These are phyloP conservation scores for Macrotis lagotis DNA, from an alignment of 2,113 vertebrate species.

Conservation along the genomic window DNA sequence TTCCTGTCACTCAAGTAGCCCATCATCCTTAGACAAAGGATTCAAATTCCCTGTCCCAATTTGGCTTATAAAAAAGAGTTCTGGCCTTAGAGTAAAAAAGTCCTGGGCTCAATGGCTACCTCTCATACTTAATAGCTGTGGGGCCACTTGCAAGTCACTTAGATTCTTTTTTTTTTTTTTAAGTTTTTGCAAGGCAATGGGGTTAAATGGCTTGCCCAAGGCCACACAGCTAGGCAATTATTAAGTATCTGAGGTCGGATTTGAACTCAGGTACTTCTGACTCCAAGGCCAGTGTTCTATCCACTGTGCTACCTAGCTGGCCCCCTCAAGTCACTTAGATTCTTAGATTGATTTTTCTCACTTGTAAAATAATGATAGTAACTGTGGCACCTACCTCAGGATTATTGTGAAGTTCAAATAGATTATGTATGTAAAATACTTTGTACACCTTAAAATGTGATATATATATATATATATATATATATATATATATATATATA, in stretches of 20 bases:
- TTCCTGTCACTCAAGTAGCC: neutral
- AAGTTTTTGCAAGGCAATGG: too few relatives aligned
- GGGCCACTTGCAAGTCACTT: neutral
- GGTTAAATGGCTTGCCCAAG: too few relatives aligned
- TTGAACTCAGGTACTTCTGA: too few relatives aligned
- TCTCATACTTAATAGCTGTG: neutral
- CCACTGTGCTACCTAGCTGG: too few relatives aligned
- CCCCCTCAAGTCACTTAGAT: neutral
- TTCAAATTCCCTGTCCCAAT: neutral
- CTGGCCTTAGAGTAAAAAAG: neutral
- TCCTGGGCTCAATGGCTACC: neutral
- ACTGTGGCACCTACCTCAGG: neutral
- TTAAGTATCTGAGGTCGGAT: too few relatives aligned
- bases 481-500: too few relatives aligned
- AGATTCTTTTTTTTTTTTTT: too few relatives aligned
- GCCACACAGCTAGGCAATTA: too few relatives aligned
- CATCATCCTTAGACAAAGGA: neutral
- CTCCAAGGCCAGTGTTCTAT: too few relatives aligned
- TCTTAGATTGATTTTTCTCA: neutral
- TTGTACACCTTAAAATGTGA: neutral
- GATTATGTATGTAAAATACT: neutral
- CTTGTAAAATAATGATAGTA: neutral
- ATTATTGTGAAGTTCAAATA: neutral
- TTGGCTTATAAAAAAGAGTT: neutral
- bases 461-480: too few relatives aligned